Conservation (phyloP, 2,113 vertebrate species). For the Grammomys dolichurus region DNA sequence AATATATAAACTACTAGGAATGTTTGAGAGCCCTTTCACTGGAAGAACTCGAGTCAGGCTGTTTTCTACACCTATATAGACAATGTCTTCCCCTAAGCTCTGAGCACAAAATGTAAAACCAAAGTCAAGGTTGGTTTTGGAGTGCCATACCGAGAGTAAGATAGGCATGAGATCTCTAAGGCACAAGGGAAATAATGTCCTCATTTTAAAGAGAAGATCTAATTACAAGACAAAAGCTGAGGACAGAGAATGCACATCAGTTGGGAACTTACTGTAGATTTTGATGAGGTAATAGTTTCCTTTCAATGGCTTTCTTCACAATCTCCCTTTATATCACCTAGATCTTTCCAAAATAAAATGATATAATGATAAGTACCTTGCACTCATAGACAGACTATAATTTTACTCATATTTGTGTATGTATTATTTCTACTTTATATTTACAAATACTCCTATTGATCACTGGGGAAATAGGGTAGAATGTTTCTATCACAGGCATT, state of each 20-base stretch:
- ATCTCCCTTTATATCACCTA: not conserved
- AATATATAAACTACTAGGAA: not conserved
- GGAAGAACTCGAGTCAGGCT: not conserved
- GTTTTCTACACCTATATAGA: not conserved
- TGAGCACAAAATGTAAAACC: not conserved
- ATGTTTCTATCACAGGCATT: not conserved
- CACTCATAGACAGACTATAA: not conserved
- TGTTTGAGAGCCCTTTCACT: not conserved
- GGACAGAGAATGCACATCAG: rapidly evolving
- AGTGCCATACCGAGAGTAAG: not conserved
- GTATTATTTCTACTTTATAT: constrained; percentile 10
- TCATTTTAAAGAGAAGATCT: not conserved
- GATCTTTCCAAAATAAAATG: not conserved
- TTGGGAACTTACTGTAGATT: not conserved
- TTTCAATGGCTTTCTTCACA: not conserved
- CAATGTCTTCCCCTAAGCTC: not conserved
- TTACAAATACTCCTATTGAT: not conserved
- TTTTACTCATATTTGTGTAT: not conserved
- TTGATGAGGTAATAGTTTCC: not conserved
- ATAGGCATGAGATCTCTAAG: not conserved
- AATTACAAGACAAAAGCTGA: not conserved
- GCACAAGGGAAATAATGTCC: not conserved
- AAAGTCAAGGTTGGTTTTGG: not conserved
- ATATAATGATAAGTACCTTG: not conserved
- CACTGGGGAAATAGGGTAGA: not conserved